Conservation (phyloP, 1,140 invertebrate genomes). For the Plodia interpunctella region DNA sequence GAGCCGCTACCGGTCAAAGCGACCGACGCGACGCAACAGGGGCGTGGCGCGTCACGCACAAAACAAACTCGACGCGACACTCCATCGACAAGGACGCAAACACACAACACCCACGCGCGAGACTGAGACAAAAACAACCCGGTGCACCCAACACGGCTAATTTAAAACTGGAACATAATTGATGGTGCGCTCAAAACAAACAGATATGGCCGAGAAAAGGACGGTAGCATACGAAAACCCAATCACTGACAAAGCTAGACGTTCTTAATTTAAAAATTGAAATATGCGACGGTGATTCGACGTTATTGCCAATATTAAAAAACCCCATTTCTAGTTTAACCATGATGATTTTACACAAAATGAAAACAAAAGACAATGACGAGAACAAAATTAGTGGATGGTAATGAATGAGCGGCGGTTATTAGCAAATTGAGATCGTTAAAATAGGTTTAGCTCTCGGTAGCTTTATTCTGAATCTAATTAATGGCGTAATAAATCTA, state of each 20-base stretch:
- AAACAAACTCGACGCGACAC: constrained; percentile 65
- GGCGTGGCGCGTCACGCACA: constrained; percentile 70
- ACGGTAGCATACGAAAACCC: constrained; percentile 59
- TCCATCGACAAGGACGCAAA: constrained; percentile 44
- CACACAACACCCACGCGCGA: constrained; percentile 20
- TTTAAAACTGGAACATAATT: constrained; percentile 74
- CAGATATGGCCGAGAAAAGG: constrained; percentile 71
- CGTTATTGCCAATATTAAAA: constrained; percentile 42
- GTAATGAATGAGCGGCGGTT: constrained; percentile 51
- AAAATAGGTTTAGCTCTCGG: constrained; percentile 58
- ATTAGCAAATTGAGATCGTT: constrained; percentile 65
- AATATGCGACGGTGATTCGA: constrained; percentile 42
- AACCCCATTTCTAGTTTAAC: constrained; percentile 57
- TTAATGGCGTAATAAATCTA: constrained; percentile 62
- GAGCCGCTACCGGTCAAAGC: constrained; percentile 67
- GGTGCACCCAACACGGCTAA: constrained; percentile 55
- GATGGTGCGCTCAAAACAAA: constrained; percentile 72
- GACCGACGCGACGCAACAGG: constrained; percentile 40
- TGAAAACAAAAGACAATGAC: constrained; percentile 50
- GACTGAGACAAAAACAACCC: constrained; percentile 43
- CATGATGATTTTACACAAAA: constrained; percentile 44
- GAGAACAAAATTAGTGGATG: constrained; percentile 40
- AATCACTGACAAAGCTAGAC: constrained; percentile 49
- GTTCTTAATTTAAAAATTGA: constrained; percentile 55
- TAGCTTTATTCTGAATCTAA: constrained; percentile 46